Conservation (phyloP, 2,113 vertebrate genomes). For the Embiotoca jacksoni region DNA sequence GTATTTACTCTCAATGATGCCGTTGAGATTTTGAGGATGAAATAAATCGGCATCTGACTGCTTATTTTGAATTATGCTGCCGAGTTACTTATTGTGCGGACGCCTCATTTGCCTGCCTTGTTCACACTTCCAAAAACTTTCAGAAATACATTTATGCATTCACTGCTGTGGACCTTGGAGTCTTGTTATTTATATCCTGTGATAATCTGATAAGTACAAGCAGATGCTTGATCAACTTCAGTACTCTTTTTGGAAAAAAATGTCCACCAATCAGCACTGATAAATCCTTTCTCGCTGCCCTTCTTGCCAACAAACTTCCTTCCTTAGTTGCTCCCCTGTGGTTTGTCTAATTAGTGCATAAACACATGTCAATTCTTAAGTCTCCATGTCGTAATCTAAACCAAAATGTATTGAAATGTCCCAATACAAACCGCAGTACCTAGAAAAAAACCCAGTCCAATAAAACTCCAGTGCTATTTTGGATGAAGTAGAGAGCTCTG, state of each 20-base stretch:
- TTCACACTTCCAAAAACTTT: conserved; percentile 47
- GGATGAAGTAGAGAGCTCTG: conserved; percentile 20
- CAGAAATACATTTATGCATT: conserved; percentile 49
- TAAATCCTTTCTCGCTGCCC: conserved; percentile 44
- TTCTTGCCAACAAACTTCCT: conserved; percentile 34
- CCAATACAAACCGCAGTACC: conserved; percentile 29
- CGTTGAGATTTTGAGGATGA: conserved; percentile 3
- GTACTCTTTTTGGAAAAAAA: conserved; percentile 10
- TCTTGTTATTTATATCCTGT: conserved; percentile 48
- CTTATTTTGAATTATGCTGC: neutral
- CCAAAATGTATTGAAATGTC: conserved; percentile 36
- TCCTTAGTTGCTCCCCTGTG: conserved; percentile 36
- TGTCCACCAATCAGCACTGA: conserved; percentile 35
- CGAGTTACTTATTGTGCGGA: conserved; percentile 23
- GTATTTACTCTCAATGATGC: neutral
- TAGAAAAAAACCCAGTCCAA: conserved; percentile 18
- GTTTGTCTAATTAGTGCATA: conserved; percentile 58
- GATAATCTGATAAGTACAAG: conserved; percentile 57
- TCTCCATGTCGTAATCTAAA: conserved; percentile 40
- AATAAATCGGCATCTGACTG: conserved; percentile 4
- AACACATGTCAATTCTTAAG: conserved; percentile 37
- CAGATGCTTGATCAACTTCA: conserved; percentile 56
- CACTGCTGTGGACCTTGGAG: conserved; percentile 6
- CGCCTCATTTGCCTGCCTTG: conserved; percentile 23
- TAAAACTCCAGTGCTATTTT: conserved; percentile 65